These are phyloP conservation scores for Channa striata DNA, from an alignment of 2,797 vertebrate genomes.

Conservation along the genomic window DNA sequence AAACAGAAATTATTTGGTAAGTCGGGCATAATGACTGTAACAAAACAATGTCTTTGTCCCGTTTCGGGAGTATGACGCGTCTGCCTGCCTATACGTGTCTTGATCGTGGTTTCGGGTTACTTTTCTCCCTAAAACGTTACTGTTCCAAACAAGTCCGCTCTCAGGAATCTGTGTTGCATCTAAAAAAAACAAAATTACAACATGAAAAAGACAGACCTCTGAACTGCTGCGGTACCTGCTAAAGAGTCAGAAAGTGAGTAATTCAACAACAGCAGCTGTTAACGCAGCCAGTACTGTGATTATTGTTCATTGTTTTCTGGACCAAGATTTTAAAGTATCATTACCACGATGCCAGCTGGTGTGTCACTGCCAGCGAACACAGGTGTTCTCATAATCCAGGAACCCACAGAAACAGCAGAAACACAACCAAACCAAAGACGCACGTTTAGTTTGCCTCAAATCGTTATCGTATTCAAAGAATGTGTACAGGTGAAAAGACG, in stretches of 20 bases:
- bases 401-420: constrained; percentile 27
- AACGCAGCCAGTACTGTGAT: constrained; percentile 35
- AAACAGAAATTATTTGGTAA: no score
- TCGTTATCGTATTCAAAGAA: neutral
- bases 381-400: constrained; percentile 28
- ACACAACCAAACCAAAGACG: neutral
- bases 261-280: constrained; percentile 27
- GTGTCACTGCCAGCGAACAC: constrained; percentile 43
- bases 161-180: constrained; percentile 11
- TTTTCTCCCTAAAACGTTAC: constrained; percentile 3
- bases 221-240: constrained; percentile 1
- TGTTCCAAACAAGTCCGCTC: neutral
- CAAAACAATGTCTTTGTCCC: no score
- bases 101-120: constrained; percentile 29
- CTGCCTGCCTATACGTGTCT: constrained; percentile 22
- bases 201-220: neutral
- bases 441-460: neutral
- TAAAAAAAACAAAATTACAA: neutral
- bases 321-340: constrained; percentile 30
- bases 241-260: constrained; percentile 8
- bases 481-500: neutral
- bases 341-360: constrained; percentile 23
- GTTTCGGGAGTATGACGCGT: neutral
- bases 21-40: no score
- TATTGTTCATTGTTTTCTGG: constrained; percentile 38